A percentile compares a stretch with the other conserved stretches of the same genome.
These are phyloP conservation scores for Aphidius gifuensis DNA, from an alignment of 1,140 invertebrate genomes.

Conservation along the genomic window DNA sequence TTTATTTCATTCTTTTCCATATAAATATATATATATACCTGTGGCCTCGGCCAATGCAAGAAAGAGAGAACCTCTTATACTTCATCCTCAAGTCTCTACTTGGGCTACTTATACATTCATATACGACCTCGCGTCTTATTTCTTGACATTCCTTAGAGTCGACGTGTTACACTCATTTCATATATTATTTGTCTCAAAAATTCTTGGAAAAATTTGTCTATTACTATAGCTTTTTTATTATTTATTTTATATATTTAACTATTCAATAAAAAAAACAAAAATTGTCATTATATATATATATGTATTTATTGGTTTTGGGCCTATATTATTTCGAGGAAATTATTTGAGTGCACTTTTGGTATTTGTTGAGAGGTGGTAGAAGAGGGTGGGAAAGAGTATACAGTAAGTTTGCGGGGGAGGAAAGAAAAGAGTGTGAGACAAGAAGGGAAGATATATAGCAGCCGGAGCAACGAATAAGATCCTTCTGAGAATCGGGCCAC, in stretches of 20 bases:
- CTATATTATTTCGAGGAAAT: no score
- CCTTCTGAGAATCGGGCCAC: conserved; percentile 56
- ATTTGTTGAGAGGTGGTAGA: background rate
- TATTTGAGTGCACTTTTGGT: no score
- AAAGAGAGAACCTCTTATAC: conserved; percentile 11
- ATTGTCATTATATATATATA: no score
- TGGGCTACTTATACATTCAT: conserved; percentile 32
- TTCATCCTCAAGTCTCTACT: conserved; percentile 19
- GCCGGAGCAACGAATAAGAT: conserved; percentile 51
- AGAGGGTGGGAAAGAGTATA: conserved; percentile 18
- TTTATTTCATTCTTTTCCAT: no score
- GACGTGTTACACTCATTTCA: conserved; percentile 16
- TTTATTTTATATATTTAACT: background rate
- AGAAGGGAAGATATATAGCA: conserved; percentile 38
- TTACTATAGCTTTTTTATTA: conserved; percentile 6
- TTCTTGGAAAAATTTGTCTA: no score
- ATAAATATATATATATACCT: background rate
- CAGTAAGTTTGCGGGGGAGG: background rate
- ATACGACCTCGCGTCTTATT: conserved; percentile 26
- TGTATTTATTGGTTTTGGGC: no score
- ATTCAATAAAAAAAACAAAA: no score
- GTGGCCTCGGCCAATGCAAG: conserved; percentile 16
- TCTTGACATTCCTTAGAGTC: conserved; percentile 15
- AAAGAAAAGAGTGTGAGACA: background rate
- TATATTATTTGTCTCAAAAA: no score